A percentile compares a stretch with the other conserved stretches of the same genome.
phyloP scores from a whole-genome alignment of 2,113 vertebrate species.

The Elephas maximus region DNA sequence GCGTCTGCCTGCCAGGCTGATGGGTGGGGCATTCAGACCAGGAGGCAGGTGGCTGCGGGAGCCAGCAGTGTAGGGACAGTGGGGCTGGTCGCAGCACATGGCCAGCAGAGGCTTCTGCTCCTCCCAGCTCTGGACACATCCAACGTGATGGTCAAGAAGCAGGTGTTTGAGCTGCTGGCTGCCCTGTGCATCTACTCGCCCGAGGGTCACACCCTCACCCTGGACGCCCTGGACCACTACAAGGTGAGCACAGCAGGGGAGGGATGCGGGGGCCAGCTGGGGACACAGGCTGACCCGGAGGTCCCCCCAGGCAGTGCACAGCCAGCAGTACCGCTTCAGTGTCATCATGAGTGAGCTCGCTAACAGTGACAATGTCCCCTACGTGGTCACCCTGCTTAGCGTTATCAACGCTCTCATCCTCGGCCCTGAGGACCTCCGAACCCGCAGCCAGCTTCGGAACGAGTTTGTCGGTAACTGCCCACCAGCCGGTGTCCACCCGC shows the following conservation, averaged over 20 bases:
- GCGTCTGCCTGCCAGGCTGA: neutral
- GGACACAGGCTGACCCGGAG: neutral
- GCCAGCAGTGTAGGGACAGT: accelerated
- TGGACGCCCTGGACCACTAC: conserved; percentile 98
- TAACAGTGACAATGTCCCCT: conserved; percentile 94
- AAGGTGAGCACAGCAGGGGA: conserved; percentile 90
- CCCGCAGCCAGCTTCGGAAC: conserved; percentile 94
- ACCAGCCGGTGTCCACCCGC: accelerated
- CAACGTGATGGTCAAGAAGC: conserved; percentile 99
- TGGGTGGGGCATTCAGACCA: neutral
- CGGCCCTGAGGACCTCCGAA: conserved; percentile 93
- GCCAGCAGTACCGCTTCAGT: conserved; percentile 97
- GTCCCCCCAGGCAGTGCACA: conserved; percentile 91
- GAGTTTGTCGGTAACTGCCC: conserved; percentile 94
- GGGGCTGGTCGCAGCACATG: neutral
- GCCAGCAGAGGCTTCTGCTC: neutral
- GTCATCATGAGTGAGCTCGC: conserved; percentile 96
- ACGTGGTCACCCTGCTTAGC: conserved; percentile 96
- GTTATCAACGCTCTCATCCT: conserved; percentile 97
- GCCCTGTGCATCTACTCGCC: conserved; percentile 96
- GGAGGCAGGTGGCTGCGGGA: accelerated
- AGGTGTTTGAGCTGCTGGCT: conserved; percentile 98
- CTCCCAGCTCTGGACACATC: conserved; percentile 96
- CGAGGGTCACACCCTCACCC: conserved; percentile 93
- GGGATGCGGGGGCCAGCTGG: accelerated